Conservation (phyloP, 2,113 vertebrate genomes). For the Polypterus bichir region DNA sequence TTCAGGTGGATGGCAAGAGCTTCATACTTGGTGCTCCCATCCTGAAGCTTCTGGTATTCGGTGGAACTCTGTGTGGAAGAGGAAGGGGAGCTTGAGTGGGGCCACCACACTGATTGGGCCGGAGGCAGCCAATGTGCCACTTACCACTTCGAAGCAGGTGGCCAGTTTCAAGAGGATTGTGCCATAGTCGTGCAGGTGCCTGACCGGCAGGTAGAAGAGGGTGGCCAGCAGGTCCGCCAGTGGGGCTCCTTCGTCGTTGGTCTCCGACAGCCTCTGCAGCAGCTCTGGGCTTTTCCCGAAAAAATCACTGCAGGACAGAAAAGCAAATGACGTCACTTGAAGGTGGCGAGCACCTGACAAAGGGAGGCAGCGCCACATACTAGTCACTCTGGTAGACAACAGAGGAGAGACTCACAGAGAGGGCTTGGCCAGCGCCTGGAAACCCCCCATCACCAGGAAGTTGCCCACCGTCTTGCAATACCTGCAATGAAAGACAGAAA, state of each 20-base stretch:
- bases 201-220: conserved; percentile 75
- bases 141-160: conserved; percentile 88
- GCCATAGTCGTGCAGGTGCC: conserved; percentile 72
- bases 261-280: conserved; percentile 67
- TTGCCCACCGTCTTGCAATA: conserved; percentile 62
- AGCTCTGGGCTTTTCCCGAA: conserved; percentile 77
- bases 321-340: neutral
- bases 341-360: no score
- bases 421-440: conserved; percentile 72
- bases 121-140: conserved; percentile 12
- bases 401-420: conserved; percentile 63
- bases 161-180: conserved; percentile 81
- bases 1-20: conserved; percentile 64
- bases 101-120: no score
- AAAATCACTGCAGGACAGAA: conserved; percentile 56
- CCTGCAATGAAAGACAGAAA: conserved; percentile 43
- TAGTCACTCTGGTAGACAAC: no score
- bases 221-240: conserved; percentile 62
- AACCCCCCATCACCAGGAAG: conserved; percentile 87
- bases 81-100: no score
- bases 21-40: conserved; percentile 73
- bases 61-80: conserved; percentile 47
- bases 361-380: no score
- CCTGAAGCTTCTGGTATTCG: conserved; percentile 83
- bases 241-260: conserved; percentile 57